A percentile compares a stretch with the other conserved stretches of the same genome.
Evolutionary conservation across 2,797 vertebrate species (phyloP).

Genomic region (Brachyrhaphis roseni): DNA sequence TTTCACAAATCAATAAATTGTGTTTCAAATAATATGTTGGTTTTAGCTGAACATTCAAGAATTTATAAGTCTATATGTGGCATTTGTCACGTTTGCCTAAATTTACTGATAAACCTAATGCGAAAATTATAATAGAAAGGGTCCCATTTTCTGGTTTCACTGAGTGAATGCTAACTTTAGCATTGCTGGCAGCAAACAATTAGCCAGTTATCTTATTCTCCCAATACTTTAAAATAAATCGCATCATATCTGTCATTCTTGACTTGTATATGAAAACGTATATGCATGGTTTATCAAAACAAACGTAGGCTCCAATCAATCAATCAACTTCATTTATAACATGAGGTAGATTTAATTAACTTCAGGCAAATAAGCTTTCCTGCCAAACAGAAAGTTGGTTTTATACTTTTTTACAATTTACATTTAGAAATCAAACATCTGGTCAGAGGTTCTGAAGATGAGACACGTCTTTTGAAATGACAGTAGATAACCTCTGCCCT

Average conservation of each 20-base stretch:
- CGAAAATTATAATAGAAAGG: not conserved
- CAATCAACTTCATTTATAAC: too few relatives aligned
- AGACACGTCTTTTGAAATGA: too few relatives aligned
- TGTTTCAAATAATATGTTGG: not conserved
- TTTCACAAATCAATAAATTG: not conserved
- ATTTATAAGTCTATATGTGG: not conserved
- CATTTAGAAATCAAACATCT: too few relatives aligned
- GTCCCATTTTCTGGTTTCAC: not conserved
- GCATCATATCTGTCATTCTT: not conserved
- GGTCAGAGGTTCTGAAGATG: too few relatives aligned
- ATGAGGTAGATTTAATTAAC: too few relatives aligned
- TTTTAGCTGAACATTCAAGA: not conserved
- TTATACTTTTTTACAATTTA: too few relatives aligned
- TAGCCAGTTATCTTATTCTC: not conserved
- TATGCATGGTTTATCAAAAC: too few relatives aligned
- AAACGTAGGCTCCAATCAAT: too few relatives aligned
- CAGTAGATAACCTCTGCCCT: too few relatives aligned
- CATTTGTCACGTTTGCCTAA: not conserved
- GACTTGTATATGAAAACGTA: not conserved
- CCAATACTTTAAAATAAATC: not conserved
- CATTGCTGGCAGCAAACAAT: not conserved
- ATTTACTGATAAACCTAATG: not conserved
- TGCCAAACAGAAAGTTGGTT: too few relatives aligned
- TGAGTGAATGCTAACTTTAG: not conserved
- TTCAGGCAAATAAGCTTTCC: too few relatives aligned